phyloP scores from a whole-genome alignment of 2,888 invertebrate genomes.

The Drosophila percnosoma region DNA sequence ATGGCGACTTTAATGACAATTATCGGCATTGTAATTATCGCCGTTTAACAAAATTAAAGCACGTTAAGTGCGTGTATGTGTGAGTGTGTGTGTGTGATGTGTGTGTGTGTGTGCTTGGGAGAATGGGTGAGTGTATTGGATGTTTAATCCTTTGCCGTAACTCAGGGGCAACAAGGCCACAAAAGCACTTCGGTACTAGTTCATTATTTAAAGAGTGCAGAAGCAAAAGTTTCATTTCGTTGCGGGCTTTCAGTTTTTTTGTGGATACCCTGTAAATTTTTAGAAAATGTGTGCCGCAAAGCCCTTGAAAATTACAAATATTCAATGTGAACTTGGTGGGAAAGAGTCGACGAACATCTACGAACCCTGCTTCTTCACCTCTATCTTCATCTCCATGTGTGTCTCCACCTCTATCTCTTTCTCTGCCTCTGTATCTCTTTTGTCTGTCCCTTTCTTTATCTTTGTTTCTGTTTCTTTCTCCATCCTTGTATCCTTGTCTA shows the following conservation, averaged over 20 bases:
- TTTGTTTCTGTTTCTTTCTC: no score
- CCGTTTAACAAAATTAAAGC: constrained; percentile 30
- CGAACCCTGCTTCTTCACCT: no score
- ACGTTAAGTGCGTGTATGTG: neutral
- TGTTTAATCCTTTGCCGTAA: constrained; percentile 2
- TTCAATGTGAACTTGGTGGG: neutral
- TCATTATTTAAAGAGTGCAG: constrained; percentile 5
- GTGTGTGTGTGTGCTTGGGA: neutral
- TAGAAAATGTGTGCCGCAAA: neutral
- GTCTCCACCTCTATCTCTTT: neutral
- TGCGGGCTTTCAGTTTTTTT: neutral
- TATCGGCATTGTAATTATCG: constrained; percentile 52
- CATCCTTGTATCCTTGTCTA: no score
- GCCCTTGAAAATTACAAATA: neutral
- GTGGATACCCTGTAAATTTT: neutral
- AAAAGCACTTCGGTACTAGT: neutral
- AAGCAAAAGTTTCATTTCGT: neutral
- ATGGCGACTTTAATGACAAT: constrained; percentile 50
- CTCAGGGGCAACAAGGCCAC: neutral
- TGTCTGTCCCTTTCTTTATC: no score
- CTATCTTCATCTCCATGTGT: no score
- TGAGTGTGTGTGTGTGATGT: no score
- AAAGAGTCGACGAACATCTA: neutral
- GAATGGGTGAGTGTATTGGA: neutral
- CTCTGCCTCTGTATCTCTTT: neutral